A percentile compares a stretch with the other conserved stretches of the same genome.
These are phyloP conservation scores for Drosophila nigricruria DNA, from an alignment of 2,888 invertebrate species.

Conservation along the genomic window DNA sequence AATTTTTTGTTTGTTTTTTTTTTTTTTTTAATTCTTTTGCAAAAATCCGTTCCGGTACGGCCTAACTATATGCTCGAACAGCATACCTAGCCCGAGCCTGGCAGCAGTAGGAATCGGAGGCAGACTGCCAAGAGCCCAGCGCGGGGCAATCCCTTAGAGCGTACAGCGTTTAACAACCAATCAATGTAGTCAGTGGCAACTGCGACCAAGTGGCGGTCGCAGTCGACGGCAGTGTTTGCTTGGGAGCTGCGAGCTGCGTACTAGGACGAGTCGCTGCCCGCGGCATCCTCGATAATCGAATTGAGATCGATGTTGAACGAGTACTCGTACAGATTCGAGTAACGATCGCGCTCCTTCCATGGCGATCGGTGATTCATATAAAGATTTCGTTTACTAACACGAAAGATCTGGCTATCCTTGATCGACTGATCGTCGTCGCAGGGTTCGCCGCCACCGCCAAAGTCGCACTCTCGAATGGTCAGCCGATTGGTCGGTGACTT, in stretches of 20 bases:
- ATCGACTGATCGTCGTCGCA: conserved; percentile 85
- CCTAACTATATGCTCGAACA: conserved; percentile 28
- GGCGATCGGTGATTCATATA: conserved; percentile 85
- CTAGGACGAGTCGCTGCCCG: conserved; percentile 86
- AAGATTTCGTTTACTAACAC: conserved; percentile 86
- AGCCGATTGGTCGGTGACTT: conserved; percentile 85
- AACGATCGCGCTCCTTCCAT: conserved; percentile 85
- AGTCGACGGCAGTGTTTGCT: conserved; percentile 56
- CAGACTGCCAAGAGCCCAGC: conserved; percentile 44
- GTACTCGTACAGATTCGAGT: conserved; percentile 85
- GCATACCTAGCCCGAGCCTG: conserved; percentile 37
- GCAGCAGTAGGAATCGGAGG: conserved; percentile 63
- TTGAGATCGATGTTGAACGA: conserved; percentile 85
- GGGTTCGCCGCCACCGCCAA: conserved; percentile 86
- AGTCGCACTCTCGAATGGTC: conserved; percentile 85
- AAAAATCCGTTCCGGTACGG: conserved; percentile 37
- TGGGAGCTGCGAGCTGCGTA: conserved; percentile 76
- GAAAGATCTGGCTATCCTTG: conserved; percentile 86
- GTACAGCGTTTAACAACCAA: conserved; percentile 72
- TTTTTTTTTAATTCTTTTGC: background rate
- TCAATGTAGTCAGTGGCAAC: conserved; percentile 63
- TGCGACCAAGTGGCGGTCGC: conserved; percentile 25
- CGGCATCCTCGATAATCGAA: conserved; percentile 85
- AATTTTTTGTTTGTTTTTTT: background rate
- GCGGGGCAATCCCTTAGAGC: conserved; percentile 30